These are phyloP conservation scores for Schizotus pectinicornis DNA, from an alignment of 2,888 invertebrate genomes.

Conservation along the genomic window DNA sequence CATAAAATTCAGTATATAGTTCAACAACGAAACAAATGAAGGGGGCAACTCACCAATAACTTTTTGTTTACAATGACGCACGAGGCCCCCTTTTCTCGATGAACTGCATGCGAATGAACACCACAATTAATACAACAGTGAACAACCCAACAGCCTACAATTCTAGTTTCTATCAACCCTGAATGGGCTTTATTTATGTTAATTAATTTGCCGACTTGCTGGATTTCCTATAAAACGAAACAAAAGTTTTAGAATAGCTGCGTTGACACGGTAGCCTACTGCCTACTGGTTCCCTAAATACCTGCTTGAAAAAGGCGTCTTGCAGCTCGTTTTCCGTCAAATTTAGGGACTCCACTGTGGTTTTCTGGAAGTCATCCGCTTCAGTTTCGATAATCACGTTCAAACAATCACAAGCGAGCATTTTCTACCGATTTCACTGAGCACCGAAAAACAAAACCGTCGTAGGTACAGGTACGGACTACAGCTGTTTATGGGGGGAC, in stretches of 20 bases:
- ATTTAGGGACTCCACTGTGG: slow-evolving; percentile 64
- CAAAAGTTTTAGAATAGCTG: slow-evolving; percentile 9
- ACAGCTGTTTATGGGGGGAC: slow-evolving; percentile 23
- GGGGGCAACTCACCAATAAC: slow-evolving; percentile 62
- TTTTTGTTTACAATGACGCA: slow-evolving; percentile 64
- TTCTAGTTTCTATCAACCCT: slow-evolving; percentile 63
- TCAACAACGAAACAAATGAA: background rate
- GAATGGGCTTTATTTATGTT: slow-evolving; percentile 65
- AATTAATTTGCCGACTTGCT: slow-evolving; percentile 60
- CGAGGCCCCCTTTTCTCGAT: slow-evolving; percentile 63
- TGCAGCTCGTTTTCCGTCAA: slow-evolving; percentile 66
- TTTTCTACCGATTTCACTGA: slow-evolving; percentile 45
- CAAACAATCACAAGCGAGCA: slow-evolving; percentile 78
- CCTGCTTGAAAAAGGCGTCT: slow-evolving; percentile 73
- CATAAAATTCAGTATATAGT: background rate
- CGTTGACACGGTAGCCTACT: slow-evolving; percentile 6
- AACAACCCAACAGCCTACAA: slow-evolving; percentile 67
- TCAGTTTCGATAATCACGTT: slow-evolving; percentile 72
- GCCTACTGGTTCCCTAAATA: slow-evolving; percentile 46
- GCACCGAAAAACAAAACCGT: slow-evolving; percentile 11
- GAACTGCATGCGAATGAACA: slow-evolving; percentile 67
- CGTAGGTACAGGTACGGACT: too few relatives aligned
- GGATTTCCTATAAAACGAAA: slow-evolving; percentile 59
- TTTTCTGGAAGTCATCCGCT: slow-evolving; percentile 63
- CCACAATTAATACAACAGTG: slow-evolving; percentile 71